A percentile compares a stretch with the other conserved stretches of the same genome.
phyloP scores from a whole-genome alignment of 1,140 invertebrate genomes.

The Wiebesia pumilae region DNA sequence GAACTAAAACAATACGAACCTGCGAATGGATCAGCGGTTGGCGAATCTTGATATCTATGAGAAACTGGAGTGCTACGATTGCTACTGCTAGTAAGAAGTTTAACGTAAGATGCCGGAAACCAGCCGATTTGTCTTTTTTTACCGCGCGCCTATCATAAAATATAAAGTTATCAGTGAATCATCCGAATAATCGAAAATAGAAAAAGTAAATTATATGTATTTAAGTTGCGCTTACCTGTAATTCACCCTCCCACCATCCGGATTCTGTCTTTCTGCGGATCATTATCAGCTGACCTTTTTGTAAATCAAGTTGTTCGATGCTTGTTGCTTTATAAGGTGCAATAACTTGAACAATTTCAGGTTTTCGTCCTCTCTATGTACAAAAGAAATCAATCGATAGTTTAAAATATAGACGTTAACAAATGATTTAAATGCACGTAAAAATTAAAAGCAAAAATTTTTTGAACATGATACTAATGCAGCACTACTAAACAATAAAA shows the following conservation, averaged over 20 bases:
- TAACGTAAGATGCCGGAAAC: slow-evolving; percentile 98
- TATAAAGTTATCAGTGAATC: slow-evolving; percentile 10
- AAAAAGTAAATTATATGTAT: background rate
- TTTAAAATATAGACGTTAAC: background rate
- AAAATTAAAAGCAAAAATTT: slow-evolving; percentile 6
- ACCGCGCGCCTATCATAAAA: slow-evolving; percentile 84
- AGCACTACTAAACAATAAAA: background rate
- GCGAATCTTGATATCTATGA: slow-evolving; percentile 77
- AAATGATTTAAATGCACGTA: background rate
- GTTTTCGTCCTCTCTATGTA: slow-evolving; percentile 80
- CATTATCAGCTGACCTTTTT: slow-evolving; percentile 95
- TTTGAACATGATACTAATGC: background rate
- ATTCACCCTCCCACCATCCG: slow-evolving; percentile 99
- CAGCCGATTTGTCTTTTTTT: slow-evolving; percentile 95
- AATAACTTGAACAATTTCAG: slow-evolving; percentile 92
- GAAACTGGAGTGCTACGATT: slow-evolving; percentile 84
- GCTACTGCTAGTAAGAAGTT: slow-evolving; percentile 83
- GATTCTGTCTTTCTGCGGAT: slow-evolving; percentile 96
- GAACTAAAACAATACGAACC: slow-evolving; percentile 60
- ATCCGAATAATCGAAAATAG: background rate
- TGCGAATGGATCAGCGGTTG: slow-evolving; percentile 71
- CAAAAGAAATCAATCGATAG: slow-evolving; percentile 7
- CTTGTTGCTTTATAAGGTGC: slow-evolving; percentile 92
- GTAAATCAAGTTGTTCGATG: slow-evolving; percentile 90
- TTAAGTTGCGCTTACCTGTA: slow-evolving; percentile 80